Percentiles rank a stretch among this genome's conserved stretches.
Conservation (phyloP, 2,797 vertebrate genomes). For the Pterois miles region DNA sequence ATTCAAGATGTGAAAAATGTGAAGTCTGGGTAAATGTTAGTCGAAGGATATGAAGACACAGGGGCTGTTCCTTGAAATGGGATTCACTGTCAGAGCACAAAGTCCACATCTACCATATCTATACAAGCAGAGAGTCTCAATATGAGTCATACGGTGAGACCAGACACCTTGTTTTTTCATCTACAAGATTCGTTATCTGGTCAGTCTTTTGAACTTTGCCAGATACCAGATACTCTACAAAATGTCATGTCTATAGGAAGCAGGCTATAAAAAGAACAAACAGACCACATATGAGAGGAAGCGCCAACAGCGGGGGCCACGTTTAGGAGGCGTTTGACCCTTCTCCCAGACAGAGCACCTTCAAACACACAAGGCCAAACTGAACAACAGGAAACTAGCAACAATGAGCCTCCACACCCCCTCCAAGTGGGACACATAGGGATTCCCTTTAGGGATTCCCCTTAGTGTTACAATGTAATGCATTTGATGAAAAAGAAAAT, state of each 20-base stretch:
- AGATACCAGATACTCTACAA: constrained; percentile 4
- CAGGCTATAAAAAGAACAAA: constrained; percentile 54
- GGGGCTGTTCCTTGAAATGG: neutral
- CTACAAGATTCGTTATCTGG: no score
- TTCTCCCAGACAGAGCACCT: constrained; percentile 44
- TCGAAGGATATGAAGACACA: constrained; percentile 7
- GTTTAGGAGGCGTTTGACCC: constrained; percentile 42
- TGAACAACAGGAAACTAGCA: constrained; percentile 79
- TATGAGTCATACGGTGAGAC: neutral
- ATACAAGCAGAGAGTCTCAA: neutral
- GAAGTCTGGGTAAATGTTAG: neutral
- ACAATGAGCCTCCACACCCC: constrained; percentile 69
- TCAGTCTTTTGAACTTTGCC: neutral
- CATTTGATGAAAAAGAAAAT: neutral
- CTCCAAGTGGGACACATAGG: constrained; percentile 19
- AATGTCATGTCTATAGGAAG: constrained; percentile 9
- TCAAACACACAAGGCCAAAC: constrained; percentile 42
- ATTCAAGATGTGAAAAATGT: neutral
- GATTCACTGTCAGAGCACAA: constrained; percentile 9
- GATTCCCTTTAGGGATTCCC: constrained; percentile 35
- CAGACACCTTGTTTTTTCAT: neutral
- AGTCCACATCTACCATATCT: neutral
- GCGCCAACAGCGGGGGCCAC: constrained; percentile 10
- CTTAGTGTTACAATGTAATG: neutral
- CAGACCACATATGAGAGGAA: constrained; percentile 30